Evolutionary conservation across 2,797 vertebrate species (phyloP).

Genomic region (Selene dorsalis): DNA sequence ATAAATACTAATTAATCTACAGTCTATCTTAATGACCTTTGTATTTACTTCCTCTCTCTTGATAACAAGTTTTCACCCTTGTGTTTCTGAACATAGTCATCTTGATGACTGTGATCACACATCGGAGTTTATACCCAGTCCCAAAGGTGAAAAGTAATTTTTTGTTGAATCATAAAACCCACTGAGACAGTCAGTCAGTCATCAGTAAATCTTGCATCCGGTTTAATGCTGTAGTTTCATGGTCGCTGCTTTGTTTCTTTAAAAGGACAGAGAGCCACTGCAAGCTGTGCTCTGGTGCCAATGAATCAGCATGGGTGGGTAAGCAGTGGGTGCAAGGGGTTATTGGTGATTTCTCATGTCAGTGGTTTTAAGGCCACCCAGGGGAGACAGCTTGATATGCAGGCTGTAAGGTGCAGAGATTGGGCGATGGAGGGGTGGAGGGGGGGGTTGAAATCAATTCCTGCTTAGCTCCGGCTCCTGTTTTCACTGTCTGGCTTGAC

Average conservation of each 20-base stretch:
- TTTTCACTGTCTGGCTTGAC: conserved; percentile 31
- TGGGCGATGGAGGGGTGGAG: conserved; percentile 25
- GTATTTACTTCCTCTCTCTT: conserved; percentile 5
- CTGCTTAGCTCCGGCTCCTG: conserved; percentile 16
- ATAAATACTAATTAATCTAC: background rate
- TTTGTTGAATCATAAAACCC: conserved; percentile 48
- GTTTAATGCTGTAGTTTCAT: conserved; percentile 69
- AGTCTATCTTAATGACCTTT: background rate
- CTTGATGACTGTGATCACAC: conserved; percentile 13
- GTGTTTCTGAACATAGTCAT: background rate
- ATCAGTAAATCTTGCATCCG: conserved; percentile 53
- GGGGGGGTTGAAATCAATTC: conserved; percentile 64
- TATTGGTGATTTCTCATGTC: conserved; percentile 74
- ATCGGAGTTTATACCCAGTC: conserved; percentile 6
- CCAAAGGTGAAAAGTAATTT: conserved; percentile 22
- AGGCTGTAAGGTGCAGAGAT: conserved; percentile 51
- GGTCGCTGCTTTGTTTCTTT: conserved; percentile 68
- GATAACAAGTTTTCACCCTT: conserved; percentile 9
- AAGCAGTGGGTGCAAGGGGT: conserved; percentile 1
- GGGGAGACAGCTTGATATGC: conserved; percentile 64
- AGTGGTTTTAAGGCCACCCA: conserved; percentile 72
- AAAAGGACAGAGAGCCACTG: conserved; percentile 38
- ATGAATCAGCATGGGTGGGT: conserved; percentile 38
- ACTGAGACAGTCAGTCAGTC: conserved; percentile 43
- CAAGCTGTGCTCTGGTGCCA: conserved; percentile 25